Conservation (phyloP, 2,797 vertebrate genomes). For the Kryptopterus vitreolus region DNA sequence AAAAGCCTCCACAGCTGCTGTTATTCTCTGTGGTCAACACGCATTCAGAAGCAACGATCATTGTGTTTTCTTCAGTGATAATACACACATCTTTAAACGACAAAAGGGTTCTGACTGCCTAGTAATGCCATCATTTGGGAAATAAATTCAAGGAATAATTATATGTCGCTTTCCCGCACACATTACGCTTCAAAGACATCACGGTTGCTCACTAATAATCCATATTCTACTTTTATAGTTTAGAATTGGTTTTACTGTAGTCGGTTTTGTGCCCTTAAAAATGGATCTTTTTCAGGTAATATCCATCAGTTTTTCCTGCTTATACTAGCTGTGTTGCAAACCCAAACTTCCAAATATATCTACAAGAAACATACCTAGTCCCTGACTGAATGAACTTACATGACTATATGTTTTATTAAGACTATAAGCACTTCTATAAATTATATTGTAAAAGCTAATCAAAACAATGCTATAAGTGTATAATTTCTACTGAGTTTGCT, state of each 20-base stretch:
- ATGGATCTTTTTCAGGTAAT: background rate
- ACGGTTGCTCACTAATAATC: background rate
- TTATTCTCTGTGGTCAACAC: constrained; percentile 1
- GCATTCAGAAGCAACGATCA: constrained; percentile 11
- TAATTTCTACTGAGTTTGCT: too few relatives aligned
- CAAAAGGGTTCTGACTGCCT: background rate
- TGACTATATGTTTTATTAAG: too few relatives aligned
- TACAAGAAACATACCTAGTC: too few relatives aligned
- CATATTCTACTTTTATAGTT: background rate
- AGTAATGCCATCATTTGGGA: background rate
- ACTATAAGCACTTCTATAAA: too few relatives aligned
- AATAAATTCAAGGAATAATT: background rate
- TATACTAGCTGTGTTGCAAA: background rate
- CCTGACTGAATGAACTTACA: too few relatives aligned
- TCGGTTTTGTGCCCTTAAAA: too few relatives aligned
- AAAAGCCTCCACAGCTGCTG: constrained; percentile 33
- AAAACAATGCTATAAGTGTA: too few relatives aligned
- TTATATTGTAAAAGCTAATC: too few relatives aligned
- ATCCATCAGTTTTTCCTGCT: background rate
- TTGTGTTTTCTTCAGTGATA: constrained; percentile 9
- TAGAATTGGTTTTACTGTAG: background rate
- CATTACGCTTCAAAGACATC: background rate
- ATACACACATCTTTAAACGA: background rate
- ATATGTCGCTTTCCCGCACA: background rate
- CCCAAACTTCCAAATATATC: background rate